Evolutionary conservation across 2,797 vertebrate species (phyloP).

Genomic region (Pteropus rufus): DNA sequence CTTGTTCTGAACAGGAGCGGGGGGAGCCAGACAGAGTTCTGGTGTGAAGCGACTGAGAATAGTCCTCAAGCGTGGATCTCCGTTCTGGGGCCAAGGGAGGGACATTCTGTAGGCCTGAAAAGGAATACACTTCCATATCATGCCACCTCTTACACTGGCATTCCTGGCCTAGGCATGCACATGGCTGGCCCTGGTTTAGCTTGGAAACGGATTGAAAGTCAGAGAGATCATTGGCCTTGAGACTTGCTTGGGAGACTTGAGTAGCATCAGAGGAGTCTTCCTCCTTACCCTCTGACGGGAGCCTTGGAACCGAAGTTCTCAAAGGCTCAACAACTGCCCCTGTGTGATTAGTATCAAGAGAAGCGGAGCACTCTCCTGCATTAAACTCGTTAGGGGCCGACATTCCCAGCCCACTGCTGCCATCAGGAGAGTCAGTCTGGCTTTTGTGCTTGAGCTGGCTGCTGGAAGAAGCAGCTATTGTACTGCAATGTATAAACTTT

Average conservation of each 20-base stretch:
- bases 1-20: slow-evolving; percentile 97
- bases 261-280: slow-evolving; percentile 74
- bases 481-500: slow-evolving; percentile 94
- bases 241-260: slow-evolving; percentile 67
- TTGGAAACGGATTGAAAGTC: slow-evolving; percentile 91
- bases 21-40: slow-evolving; percentile 92
- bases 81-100: slow-evolving; percentile 87
- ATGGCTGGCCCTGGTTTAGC: slow-evolving; percentile 78
- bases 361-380: slow-evolving; percentile 70
- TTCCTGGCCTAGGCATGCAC: slow-evolving; percentile 79
- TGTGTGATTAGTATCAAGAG: slow-evolving; percentile 79
- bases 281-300: slow-evolving; percentile 63
- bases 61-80: slow-evolving; percentile 82
- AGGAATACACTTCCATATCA: slow-evolving; percentile 94
- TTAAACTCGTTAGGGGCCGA: slow-evolving; percentile 81
- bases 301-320: slow-evolving; percentile 64
- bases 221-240: slow-evolving; percentile 80
- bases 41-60: slow-evolving; percentile 80
- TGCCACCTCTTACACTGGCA: slow-evolving; percentile 88
- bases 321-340: slow-evolving; percentile 74
- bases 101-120: slow-evolving; percentile 92
- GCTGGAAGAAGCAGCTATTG: slow-evolving; percentile 81
- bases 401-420: slow-evolving; percentile 69
- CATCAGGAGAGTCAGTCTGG: slow-evolving; percentile 78
- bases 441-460: slow-evolving; percentile 88